Conservation (phyloP, 2,888 invertebrate genomes). For the Linnaemya tessellans region DNA sequence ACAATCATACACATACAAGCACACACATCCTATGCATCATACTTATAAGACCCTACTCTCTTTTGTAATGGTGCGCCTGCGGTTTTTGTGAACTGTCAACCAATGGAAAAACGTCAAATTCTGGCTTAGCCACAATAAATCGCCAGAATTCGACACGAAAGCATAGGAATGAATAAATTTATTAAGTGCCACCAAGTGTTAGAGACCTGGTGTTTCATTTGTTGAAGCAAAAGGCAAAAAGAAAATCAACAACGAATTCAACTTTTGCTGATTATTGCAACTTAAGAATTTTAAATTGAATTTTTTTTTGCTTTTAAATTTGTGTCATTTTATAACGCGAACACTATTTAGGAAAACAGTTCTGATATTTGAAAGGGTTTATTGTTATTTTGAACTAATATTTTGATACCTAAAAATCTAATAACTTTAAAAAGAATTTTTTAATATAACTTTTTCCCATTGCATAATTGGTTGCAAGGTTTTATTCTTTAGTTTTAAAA, state of each 20-base stretch:
- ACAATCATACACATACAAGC: neutral
- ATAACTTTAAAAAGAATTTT: neutral
- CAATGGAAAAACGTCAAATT: constrained; percentile 73
- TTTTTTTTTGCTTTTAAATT: constrained; percentile 34
- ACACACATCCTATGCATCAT: neutral
- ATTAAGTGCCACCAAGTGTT: constrained; percentile 73
- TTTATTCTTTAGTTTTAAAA: no score
- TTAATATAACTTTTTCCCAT: no score
- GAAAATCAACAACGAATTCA: constrained; percentile 28
- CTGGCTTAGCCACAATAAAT: constrained; percentile 72
- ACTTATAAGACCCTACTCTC: constrained; percentile 4
- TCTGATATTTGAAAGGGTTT: neutral
- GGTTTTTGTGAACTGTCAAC: constrained; percentile 66
- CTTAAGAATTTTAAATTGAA: constrained; percentile 54
- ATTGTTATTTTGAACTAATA: neutral
- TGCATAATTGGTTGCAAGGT: no score
- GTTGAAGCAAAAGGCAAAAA: constrained; percentile 8
- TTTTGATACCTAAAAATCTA: neutral
- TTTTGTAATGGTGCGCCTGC: constrained; percentile 68
- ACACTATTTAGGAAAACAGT: neutral
- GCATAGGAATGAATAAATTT: constrained; percentile 65
- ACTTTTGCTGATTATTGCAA: constrained; percentile 45
- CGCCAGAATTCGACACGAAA: constrained; percentile 64
- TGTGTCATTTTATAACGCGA: constrained; percentile 43
- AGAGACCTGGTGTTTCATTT: constrained; percentile 48